These are phyloP conservation scores for Acrossocheilus fasciatus DNA, from an alignment of 2,797 vertebrate genomes.

Conservation along the genomic window DNA sequence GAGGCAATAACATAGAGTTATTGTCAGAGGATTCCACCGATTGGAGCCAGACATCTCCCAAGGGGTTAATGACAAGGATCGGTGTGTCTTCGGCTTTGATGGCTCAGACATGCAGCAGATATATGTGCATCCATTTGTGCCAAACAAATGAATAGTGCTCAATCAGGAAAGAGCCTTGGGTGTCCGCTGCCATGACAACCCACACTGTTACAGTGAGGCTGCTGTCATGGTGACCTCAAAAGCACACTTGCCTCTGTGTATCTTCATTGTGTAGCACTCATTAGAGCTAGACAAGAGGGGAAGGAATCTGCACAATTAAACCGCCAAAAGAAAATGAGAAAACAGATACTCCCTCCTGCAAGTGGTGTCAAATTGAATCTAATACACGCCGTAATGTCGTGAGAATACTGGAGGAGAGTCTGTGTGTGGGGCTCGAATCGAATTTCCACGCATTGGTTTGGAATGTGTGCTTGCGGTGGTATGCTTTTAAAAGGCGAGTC, in stretches of 20 bases:
- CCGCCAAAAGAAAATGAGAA: slow-evolving; percentile 44
- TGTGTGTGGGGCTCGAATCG: slow-evolving; percentile 27
- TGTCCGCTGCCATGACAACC: slow-evolving; percentile 81
- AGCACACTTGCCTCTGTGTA: slow-evolving; percentile 56
- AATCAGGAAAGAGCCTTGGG: slow-evolving; percentile 71
- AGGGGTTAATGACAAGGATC: slow-evolving; percentile 66
- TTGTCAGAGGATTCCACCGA: slow-evolving; percentile 57
- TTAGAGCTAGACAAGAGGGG: slow-evolving; percentile 59
- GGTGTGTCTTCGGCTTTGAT: slow-evolving; percentile 61
- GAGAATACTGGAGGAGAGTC: not conserved
- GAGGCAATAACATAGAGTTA: slow-evolving; percentile 57
- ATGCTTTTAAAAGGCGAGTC: slow-evolving; percentile 42
- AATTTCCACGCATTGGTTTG: slow-evolving; percentile 29
- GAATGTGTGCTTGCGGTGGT: slow-evolving; percentile 26
- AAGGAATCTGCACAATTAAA: slow-evolving; percentile 37
- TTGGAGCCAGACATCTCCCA: slow-evolving; percentile 57
- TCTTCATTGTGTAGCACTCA: slow-evolving; percentile 62
- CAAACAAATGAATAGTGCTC: slow-evolving; percentile 70
- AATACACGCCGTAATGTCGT: slow-evolving; percentile 14
- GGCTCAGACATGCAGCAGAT: slow-evolving; percentile 61
- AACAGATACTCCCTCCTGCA: slow-evolving; percentile 9
- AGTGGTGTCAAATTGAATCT: slow-evolving; percentile 43
- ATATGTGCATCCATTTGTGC: slow-evolving; percentile 68
- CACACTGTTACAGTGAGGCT: slow-evolving; percentile 65
- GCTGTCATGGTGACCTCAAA: slow-evolving; percentile 72